Percentiles rank a stretch among this genome's conserved stretches.
These are phyloP conservation scores for Brachyistius frenatus DNA, from an alignment of 2,113 vertebrate species.

Conservation along the genomic window DNA sequence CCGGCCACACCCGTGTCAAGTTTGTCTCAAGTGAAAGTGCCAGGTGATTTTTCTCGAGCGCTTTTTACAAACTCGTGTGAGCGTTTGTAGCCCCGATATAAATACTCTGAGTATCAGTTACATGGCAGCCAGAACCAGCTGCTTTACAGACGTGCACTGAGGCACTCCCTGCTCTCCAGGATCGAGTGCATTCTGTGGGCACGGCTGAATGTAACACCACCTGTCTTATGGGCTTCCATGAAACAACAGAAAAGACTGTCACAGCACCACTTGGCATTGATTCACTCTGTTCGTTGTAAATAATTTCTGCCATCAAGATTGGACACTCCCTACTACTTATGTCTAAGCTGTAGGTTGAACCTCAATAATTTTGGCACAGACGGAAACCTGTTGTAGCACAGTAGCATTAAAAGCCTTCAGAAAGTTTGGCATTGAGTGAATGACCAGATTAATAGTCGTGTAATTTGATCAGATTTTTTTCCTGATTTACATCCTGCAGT, in stretches of 20 bases:
- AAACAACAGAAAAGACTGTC: background rate
- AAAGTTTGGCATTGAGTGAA: background rate
- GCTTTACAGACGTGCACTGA: conserved; percentile 56
- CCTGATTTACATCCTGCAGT: too few species aligned
- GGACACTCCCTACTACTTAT: background rate
- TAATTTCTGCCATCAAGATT: background rate
- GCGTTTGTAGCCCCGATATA: conserved; percentile 44
- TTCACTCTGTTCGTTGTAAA: background rate
- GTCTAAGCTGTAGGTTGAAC: background rate
- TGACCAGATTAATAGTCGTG: too few species aligned
- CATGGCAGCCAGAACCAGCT: conserved; percentile 56
- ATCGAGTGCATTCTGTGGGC: conserved; percentile 26
- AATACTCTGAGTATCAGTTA: conserved; percentile 71
- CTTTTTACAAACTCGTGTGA: conserved; percentile 28
- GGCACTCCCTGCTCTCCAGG: conserved; percentile 55
- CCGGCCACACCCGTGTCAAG: conserved; percentile 6
- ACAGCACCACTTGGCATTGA: background rate
- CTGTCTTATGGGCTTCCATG: conserved; percentile 17
- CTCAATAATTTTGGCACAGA: background rate
- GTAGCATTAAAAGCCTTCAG: too few species aligned
- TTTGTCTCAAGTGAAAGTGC: conserved; percentile 48
- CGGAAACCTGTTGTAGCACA: background rate
- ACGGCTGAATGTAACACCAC: conserved; percentile 31
- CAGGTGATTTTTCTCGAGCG: conserved; percentile 39
- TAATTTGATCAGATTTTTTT: too few species aligned